These are phyloP conservation scores for Mesorhabditis belari DNA, from an alignment of 2,888 invertebrate species.

Conservation along the genomic window DNA sequence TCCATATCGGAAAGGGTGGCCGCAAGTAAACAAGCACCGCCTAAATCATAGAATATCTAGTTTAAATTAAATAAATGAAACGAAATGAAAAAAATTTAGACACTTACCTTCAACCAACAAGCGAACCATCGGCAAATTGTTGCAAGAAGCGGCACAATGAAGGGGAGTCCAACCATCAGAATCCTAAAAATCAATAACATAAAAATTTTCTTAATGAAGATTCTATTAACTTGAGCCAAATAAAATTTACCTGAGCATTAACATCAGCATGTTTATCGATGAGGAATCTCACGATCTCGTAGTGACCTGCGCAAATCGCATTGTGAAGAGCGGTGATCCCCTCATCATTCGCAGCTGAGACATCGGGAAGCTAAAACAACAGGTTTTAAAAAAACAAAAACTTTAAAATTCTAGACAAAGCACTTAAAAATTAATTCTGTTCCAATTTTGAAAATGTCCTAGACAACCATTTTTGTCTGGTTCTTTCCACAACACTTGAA, in stretches of 20 bases:
- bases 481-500: no score
- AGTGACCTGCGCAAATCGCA: constrained; percentile 97
- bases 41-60: constrained; percentile 78
- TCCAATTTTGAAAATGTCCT: no score
- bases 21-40: constrained; percentile 95
- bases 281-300: constrained; percentile 93
- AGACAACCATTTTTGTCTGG: no score
- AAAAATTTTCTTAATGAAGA: neutral
- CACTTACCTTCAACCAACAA: neutral
- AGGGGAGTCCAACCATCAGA: constrained; percentile 73
- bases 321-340: constrained; percentile 98
- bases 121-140: constrained; percentile 92
- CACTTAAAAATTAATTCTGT: no score
- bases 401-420: no score
- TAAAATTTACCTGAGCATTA: constrained; percentile 73
- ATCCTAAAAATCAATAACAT: constrained; percentile 24
- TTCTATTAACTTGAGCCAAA: neutral
- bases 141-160: constrained; percentile 94
- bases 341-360: constrained; percentile 95
- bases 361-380: constrained; percentile 61
- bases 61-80: neutral
- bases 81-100: neutral
- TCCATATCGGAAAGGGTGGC: constrained; percentile 95
- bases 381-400: no score
- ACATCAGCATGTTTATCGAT: constrained; percentile 97